These are phyloP conservation scores for Drosophila subsilvestris DNA, from an alignment of 2,888 invertebrate species.

Conservation along the genomic window DNA sequence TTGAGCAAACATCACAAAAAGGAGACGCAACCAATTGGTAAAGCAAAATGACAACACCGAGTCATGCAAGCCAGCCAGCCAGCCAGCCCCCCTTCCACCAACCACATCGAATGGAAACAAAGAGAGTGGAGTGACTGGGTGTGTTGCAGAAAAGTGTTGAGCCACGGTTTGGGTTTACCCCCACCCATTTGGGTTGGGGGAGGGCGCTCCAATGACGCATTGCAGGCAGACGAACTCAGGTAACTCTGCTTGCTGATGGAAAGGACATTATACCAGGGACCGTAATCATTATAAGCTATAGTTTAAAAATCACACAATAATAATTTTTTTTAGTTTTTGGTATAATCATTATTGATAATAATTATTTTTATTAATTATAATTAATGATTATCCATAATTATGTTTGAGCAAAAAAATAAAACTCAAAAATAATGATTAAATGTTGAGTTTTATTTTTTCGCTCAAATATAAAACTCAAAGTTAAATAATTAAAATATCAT, in stretches of 20 bases:
- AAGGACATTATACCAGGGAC: neutral
- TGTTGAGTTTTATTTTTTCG: too few relatives aligned
- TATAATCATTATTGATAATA: too few relatives aligned
- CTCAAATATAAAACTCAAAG: too few relatives aligned
- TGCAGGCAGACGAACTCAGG: constrained; percentile 45
- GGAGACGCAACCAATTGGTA: constrained; percentile 53
- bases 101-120: constrained; percentile 7
- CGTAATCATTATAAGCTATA: too few relatives aligned
- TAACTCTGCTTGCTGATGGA: constrained; percentile 2
- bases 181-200: neutral
- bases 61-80: constrained; percentile 39
- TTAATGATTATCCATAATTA: too few relatives aligned
- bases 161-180: constrained; percentile 20
- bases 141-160: constrained; percentile 33
- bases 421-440: too few relatives aligned
- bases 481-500: too few relatives aligned
- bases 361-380: too few relatives aligned
- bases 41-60: constrained; percentile 47
- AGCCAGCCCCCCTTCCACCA: neutral
- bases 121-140: constrained; percentile 2
- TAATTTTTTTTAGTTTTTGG: too few relatives aligned
- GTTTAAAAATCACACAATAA: too few relatives aligned
- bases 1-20: constrained; percentile 46
- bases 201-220: constrained; percentile 44
- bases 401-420: too few relatives aligned